phyloP scores from a whole-genome alignment of 1,140 invertebrate species.

The Danaus plexippus region DNA sequence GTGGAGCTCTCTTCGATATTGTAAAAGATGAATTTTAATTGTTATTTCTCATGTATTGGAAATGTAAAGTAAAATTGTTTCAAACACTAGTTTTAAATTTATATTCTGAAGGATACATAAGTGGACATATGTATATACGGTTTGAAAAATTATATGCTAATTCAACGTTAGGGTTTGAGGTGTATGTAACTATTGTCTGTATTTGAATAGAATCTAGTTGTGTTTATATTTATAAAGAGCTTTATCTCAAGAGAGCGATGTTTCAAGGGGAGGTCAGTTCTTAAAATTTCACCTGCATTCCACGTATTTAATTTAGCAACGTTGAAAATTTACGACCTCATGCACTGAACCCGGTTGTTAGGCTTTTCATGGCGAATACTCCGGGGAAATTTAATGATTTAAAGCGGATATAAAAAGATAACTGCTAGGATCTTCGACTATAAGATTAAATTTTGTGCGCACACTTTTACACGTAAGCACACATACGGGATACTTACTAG shows the following conservation, averaged over 20 bases:
- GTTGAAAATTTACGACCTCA: conserved; percentile 34
- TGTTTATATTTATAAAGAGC: no score
- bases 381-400: conserved; percentile 44
- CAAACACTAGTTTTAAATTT: no score
- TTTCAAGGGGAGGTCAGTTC: conserved; percentile 15
- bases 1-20: conserved; percentile 24
- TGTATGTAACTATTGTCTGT: no score
- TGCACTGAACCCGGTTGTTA: conserved; percentile 25
- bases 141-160: no score
- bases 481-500: no score
- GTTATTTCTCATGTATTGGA: neutral
- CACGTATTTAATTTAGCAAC: conserved; percentile 62
- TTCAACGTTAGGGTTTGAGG: no score
- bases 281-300: conserved; percentile 45
- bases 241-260: no score
- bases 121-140: no score
- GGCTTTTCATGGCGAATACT: conserved; percentile 26
- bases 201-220: no score
- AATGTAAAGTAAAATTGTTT: no score
- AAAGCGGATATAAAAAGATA: conserved; percentile 32
- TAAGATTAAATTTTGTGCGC: conserved; percentile 27
- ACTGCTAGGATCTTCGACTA: conserved; percentile 18
- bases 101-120: no score
- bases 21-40: conserved; percentile 12
- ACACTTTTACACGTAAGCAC: neutral